These are phyloP conservation scores for Battus philenor DNA, from an alignment of 1,140 invertebrate species.

Conservation along the genomic window DNA sequence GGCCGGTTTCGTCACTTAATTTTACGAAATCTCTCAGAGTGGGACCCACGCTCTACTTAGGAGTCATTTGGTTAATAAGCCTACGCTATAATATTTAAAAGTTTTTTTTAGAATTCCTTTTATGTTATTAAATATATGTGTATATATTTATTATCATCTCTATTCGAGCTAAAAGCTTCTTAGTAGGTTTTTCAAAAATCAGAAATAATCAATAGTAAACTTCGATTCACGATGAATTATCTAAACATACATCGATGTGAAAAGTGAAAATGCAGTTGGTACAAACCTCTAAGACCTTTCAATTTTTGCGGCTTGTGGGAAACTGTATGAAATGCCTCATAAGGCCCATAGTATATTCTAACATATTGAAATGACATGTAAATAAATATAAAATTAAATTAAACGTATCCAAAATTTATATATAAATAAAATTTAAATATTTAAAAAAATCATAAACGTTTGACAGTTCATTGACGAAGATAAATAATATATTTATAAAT, in stretches of 20 bases:
- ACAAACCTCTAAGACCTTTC: slow-evolving; percentile 38
- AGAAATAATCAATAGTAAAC: not conserved
- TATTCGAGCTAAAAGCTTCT: not conserved
- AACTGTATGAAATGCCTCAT: slow-evolving; percentile 33
- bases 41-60: too few species aligned
- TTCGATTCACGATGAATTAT: not conserved
- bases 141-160: not conserved
- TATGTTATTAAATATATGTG: not conserved
- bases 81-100: too few species aligned
- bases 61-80: too few species aligned
- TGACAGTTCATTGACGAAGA: too few species aligned
- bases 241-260: not conserved
- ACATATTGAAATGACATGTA: slow-evolving; percentile 27
- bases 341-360: slow-evolving; percentile 48
- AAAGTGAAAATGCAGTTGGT: not conserved
- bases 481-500: too few species aligned
- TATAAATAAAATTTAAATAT: too few species aligned
- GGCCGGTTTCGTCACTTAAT: too few species aligned
- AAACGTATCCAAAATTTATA: not conserved
- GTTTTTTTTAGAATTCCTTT: not conserved
- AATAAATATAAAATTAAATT: slow-evolving; percentile 1
- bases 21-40: too few species aligned
- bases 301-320: slow-evolving; percentile 48
- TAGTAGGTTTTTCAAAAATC: not conserved
- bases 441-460: too few species aligned